Conservation (phyloP, 1,140 invertebrate species). For the Brachionus plicatilis region DNA sequence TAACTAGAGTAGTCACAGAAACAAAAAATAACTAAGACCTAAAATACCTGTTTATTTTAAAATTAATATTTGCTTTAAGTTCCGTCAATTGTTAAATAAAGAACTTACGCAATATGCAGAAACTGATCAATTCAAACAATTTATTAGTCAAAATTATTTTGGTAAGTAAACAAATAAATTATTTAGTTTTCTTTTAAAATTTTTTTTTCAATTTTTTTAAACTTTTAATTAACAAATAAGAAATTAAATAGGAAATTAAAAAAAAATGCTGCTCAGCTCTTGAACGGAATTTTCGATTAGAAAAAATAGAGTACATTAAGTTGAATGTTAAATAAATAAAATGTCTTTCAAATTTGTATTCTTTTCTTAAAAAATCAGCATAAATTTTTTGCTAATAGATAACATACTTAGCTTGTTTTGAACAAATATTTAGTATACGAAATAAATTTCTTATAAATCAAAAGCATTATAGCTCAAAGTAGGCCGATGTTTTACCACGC, state of each 20-base stretch:
- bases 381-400: background rate
- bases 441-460: constrained; percentile 29
- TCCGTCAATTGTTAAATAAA: constrained; percentile 98
- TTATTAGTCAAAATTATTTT: constrained; percentile 95
- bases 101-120: constrained; percentile 98
- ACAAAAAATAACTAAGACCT: background rate
- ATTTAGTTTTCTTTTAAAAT: too few species aligned
- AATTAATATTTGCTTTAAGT: constrained; percentile 65
- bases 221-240: too few species aligned
- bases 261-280: background rate
- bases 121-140: constrained; percentile 97
- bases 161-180: constrained; percentile 63
- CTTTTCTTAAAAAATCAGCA: background rate
- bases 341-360: background rate
- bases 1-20: too few species aligned
- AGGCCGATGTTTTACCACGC: background rate
- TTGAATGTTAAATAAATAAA: constrained; percentile 17
- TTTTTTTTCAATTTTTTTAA: too few species aligned
- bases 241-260: background rate
- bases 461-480: background rate
- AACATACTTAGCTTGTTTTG: background rate
- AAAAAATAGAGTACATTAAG: background rate
- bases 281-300: background rate
- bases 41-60: constrained; percentile 9
- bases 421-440: constrained; percentile 21